These are phyloP conservation scores for Caenorhabditis doughertyi DNA, from an alignment of 2,888 invertebrate genomes.

Conservation along the genomic window DNA sequence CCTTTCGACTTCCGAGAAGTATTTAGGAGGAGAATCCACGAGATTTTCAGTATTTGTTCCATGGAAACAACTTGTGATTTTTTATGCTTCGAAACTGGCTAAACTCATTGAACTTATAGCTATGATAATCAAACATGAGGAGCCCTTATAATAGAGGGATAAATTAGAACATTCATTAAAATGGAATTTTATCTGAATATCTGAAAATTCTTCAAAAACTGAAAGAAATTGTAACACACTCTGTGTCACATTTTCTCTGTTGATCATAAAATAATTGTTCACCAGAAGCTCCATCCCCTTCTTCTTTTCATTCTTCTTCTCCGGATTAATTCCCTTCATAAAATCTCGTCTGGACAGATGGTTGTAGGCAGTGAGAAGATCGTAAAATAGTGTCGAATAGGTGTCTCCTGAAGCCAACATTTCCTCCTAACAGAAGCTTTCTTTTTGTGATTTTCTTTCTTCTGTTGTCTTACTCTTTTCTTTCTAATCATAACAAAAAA, in stretches of 20 bases:
- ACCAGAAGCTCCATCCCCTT: conserved; percentile 1
- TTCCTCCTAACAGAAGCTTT: background rate
- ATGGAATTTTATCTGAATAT: background rate
- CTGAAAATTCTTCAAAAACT: background rate
- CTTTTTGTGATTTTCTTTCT: background rate
- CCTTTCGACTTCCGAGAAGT: conserved; percentile 26
- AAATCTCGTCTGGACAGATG: conserved; percentile 33
- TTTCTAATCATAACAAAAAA: too few relatives aligned
- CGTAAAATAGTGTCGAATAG: conserved; percentile 45
- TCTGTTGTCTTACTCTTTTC: background rate
- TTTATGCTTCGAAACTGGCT: too few relatives aligned
- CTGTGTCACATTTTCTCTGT: background rate
- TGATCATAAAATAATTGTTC: conserved; percentile 26
- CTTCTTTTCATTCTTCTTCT: background rate
- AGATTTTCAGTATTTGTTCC: background rate
- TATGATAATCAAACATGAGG: too few relatives aligned
- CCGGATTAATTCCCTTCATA: conserved; percentile 43
- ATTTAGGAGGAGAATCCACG: conserved; percentile 1
- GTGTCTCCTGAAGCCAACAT: conserved; percentile 9
- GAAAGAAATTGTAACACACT: background rate
- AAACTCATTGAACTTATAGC: too few relatives aligned
- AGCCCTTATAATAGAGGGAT: too few relatives aligned
- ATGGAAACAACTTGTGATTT: too few relatives aligned
- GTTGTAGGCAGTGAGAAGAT: conserved; percentile 35
- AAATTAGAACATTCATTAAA: background rate